Percentiles rank a stretch among this genome's conserved stretches.
Conservation (phyloP, 2,797 vertebrate species). For the Amniataba percoides region DNA sequence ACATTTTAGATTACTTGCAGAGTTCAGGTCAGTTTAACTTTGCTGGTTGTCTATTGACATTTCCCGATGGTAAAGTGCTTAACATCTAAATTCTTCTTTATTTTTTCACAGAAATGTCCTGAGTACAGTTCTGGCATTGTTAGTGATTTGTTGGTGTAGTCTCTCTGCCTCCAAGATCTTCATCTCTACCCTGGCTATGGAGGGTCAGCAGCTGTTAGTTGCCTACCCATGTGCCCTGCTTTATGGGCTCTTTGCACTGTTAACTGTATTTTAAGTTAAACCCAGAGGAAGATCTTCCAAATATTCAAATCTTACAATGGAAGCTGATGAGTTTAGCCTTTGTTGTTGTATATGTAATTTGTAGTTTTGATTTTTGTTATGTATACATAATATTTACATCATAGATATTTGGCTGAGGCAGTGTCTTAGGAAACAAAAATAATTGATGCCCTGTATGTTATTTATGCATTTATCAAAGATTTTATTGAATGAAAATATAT, state of each 20-base stretch:
- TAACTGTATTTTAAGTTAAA: constrained; percentile 90
- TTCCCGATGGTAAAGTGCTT: not conserved
- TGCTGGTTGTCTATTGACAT: too few species aligned
- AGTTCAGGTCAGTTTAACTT: not conserved
- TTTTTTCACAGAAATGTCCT: constrained; percentile 85
- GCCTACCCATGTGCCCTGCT: constrained; percentile 93
- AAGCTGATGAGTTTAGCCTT: not conserved
- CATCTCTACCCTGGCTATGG: constrained; percentile 94
- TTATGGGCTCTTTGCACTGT: constrained; percentile 93
- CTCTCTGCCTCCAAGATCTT: constrained; percentile 96
- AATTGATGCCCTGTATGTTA: not conserved
- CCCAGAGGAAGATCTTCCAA: not conserved
- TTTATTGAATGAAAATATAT: not conserved
- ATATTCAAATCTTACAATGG: not conserved
- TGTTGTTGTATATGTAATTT: not conserved
- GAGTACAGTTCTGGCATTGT: constrained; percentile 87
- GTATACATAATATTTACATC: not conserved
- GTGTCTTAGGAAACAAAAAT: not conserved
- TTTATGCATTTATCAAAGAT: not conserved
- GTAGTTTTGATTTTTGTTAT: not conserved
- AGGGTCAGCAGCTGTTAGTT: constrained; percentile 93
- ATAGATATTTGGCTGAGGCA: not conserved
- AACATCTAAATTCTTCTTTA: not conserved
- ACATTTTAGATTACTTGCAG: not conserved
- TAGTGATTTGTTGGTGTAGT: constrained; percentile 93